Percentiles rank a stretch among this genome's conserved stretches.
Evolutionary conservation across 2,888 invertebrate genomes (phyloP).

Genomic region (Tenthredo distinguenda): DNA sequence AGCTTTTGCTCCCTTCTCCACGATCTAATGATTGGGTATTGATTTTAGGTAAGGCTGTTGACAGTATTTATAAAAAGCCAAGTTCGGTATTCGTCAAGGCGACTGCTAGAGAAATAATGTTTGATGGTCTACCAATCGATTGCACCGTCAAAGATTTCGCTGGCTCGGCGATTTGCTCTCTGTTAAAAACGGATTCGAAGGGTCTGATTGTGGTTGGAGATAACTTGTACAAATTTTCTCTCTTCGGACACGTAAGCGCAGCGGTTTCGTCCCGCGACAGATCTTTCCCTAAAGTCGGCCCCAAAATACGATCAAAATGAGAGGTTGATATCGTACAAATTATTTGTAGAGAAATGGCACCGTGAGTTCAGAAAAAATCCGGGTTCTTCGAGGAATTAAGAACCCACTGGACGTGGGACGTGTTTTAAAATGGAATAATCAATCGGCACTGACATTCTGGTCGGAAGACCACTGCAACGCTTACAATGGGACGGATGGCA

Average conservation of each 20-base stretch:
- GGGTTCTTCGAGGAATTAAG: constrained; percentile 87
- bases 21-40: neutral
- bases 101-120: constrained; percentile 86
- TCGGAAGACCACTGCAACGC: constrained; percentile 85
- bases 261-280: neutral
- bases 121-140: constrained; percentile 86
- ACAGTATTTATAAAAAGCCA: constrained; percentile 85
- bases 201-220: constrained; percentile 80
- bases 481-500: constrained; percentile 91
- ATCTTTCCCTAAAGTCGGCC: neutral
- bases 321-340: constrained; percentile 50
- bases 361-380: constrained; percentile 83
- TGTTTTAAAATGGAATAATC: constrained; percentile 85
- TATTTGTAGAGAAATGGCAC: constrained; percentile 87
- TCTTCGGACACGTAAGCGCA: constrained; percentile 85
- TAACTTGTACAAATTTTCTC: constrained; percentile 85
- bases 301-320: neutral
- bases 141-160: constrained; percentile 89
- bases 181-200: constrained; percentile 83
- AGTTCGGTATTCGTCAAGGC: constrained; percentile 82
- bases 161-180: constrained; percentile 86
- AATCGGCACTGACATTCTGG: constrained; percentile 84
- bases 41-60: constrained; percentile 82
- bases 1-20: neutral
- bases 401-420: constrained; percentile 87